Conservation (phyloP, 2,797 vertebrate species). For the Diplodus puntazzo region DNA sequence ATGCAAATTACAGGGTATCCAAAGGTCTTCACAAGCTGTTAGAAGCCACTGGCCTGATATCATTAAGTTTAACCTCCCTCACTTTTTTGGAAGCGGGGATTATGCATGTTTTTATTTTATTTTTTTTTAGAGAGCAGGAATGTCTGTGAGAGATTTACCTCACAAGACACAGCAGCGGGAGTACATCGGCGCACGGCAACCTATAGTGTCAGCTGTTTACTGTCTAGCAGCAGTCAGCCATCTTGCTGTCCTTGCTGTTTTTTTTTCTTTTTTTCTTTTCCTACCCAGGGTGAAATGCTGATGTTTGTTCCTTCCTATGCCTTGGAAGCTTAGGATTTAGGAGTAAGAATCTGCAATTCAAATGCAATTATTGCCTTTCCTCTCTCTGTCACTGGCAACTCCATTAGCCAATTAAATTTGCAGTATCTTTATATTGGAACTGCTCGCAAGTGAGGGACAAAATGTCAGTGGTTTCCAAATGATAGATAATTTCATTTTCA, state of each 20-base stretch:
- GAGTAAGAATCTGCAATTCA: constrained; percentile 74
- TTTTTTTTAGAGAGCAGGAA: constrained; percentile 34
- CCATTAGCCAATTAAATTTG: constrained; percentile 66
- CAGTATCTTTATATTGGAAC: constrained; percentile 63
- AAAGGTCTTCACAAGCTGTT: constrained; percentile 61
- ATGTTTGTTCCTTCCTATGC: constrained; percentile 75
- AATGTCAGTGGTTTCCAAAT: constrained; percentile 58
- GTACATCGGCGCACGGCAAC: constrained; percentile 69
- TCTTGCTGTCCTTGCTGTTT: constrained; percentile 83
- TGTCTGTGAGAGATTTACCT: constrained; percentile 62
- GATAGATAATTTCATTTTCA: constrained; percentile 70
- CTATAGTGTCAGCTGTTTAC: constrained; percentile 83
- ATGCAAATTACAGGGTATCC: constrained; percentile 65
- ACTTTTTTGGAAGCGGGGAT: constrained; percentile 46
- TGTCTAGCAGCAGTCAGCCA: constrained; percentile 71
- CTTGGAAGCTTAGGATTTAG: constrained; percentile 67
- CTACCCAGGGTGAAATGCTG: constrained; percentile 77
- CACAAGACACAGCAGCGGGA: constrained; percentile 60
- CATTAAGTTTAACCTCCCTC: constrained; percentile 65
- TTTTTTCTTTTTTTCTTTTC: constrained; percentile 27
- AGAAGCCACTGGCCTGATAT: constrained; percentile 59
- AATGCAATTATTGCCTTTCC: constrained; percentile 75
- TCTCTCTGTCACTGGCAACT: constrained; percentile 53
- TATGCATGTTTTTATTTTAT: constrained; percentile 52
- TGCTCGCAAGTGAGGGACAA: constrained; percentile 48